phyloP scores from a whole-genome alignment of 1,140 invertebrate genomes.

The Habropoda laboriosa region DNA sequence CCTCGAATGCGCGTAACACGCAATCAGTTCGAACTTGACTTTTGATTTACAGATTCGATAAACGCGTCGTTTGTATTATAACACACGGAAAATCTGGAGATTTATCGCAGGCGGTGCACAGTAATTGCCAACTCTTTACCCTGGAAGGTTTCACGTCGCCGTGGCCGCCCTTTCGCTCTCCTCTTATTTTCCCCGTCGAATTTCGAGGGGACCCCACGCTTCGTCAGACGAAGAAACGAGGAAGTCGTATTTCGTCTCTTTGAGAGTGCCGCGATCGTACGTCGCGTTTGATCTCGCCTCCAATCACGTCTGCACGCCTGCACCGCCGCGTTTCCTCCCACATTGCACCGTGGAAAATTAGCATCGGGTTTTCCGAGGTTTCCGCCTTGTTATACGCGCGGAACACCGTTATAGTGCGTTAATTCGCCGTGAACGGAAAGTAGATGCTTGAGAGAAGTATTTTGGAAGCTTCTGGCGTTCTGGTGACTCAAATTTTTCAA shows the following conservation, averaged over 20 bases:
- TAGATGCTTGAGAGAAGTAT: neutral
- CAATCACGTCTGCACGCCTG: neutral
- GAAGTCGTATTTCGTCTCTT: conserved; percentile 63
- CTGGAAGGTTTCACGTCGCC: conserved; percentile 11
- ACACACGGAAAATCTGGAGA: conserved; percentile 62
- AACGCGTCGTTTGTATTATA: conserved; percentile 44
- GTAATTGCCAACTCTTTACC: conserved; percentile 25
- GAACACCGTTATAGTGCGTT: neutral
- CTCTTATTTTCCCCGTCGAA: neutral
- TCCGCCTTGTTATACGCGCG: neutral
- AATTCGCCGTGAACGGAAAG: neutral
- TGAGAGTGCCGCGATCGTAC: conserved; percentile 51
- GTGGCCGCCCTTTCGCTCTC: neutral
- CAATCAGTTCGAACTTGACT: neutral
- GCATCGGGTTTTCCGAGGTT: neutral
- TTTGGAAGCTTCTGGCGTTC: neutral
- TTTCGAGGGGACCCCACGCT: conserved; percentile 7
- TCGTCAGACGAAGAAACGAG: conserved; percentile 48
- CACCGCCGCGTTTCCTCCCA: neutral
- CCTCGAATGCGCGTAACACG: neutral
- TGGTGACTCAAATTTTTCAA: too few relatives aligned
- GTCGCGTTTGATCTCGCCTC: conserved; percentile 54
- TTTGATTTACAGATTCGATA: conserved; percentile 68
- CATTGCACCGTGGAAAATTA: conserved; percentile 11
- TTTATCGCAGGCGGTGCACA: conserved; percentile 48